Conservation (phyloP, 2,797 vertebrate genomes). For the Odontamblyopus rebecca region DNA sequence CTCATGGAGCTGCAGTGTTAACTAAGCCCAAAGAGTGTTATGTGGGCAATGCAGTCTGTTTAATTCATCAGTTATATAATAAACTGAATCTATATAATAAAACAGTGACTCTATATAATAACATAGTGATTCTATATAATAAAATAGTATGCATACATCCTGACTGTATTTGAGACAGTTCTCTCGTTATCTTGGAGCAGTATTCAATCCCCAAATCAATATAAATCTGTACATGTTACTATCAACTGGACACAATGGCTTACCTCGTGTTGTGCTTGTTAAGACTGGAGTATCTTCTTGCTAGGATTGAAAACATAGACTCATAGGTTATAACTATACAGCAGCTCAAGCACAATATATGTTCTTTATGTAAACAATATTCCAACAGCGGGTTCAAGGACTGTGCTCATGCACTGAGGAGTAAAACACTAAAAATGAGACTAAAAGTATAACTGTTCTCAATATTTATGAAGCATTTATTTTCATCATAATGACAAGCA, state of each 20-base stretch:
- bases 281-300: too few relatives aligned
- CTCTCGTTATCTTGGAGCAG: background rate
- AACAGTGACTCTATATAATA: slow-evolving; percentile 63
- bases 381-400: too few relatives aligned
- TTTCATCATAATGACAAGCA: background rate
- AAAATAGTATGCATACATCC: slow-evolving; percentile 84
- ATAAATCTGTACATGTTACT: too few relatives aligned
- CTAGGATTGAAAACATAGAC: too few relatives aligned
- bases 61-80: slow-evolving; percentile 83
- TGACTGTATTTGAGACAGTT: slow-evolving; percentile 76
- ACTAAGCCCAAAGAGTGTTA: slow-evolving; percentile 78
- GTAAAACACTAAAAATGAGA: background rate
- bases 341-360: too few relatives aligned
- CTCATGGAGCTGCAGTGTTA: slow-evolving; percentile 78
- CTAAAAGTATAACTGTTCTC: background rate
- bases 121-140: slow-evolving; percentile 83
- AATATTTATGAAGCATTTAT: background rate
- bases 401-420: too few relatives aligned
- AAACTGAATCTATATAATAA: slow-evolving; percentile 85
- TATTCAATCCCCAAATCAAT: background rate
- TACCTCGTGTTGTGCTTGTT: too few relatives aligned
- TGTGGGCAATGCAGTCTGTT: slow-evolving; percentile 86
- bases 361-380: too few relatives aligned
- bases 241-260: too few relatives aligned
- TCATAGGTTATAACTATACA: too few relatives aligned